Conservation (phyloP, 2,113 vertebrate genomes). For the Rattus norvegicus region DNA sequence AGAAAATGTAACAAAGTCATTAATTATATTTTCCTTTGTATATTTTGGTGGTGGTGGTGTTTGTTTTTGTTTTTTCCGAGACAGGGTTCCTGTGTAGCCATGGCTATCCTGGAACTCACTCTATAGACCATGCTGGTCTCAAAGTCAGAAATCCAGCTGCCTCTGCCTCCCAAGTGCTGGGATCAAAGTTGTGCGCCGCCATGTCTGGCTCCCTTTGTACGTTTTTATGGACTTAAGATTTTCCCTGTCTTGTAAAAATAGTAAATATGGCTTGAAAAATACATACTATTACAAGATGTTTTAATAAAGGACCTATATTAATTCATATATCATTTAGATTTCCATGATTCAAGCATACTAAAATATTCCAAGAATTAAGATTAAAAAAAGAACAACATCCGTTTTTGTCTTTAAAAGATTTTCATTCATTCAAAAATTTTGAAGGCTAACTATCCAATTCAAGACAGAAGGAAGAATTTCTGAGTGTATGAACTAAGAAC, state of each 20-base stretch:
- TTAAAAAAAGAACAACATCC: conserved; percentile 30
- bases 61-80: not conserved
- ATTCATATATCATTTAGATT: conserved; percentile 15
- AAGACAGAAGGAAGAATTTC: conserved; percentile 23
- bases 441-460: conserved; percentile 35
- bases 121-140: not conserved
- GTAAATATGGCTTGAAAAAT: conserved; percentile 26
- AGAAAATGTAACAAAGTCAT: conserved; percentile 27
- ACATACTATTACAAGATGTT: not conserved
- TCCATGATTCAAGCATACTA: conserved; percentile 25
- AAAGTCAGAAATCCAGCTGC: not conserved
- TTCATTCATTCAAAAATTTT: conserved; percentile 45
- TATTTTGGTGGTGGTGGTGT: not conserved
- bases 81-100: not conserved
- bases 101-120: not conserved
- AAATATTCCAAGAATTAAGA: conserved; percentile 54
- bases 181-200: not conserved
- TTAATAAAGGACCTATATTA: conserved; percentile 13
- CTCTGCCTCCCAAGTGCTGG: not conserved
- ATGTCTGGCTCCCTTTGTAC: not conserved
- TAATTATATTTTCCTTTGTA: conserved; percentile 43
- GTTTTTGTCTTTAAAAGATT: conserved; percentile 23
- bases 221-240: not conserved
- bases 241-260: conserved; percentile 49
- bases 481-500: conserved; percentile 60